Base-by-base conservation (phyloP, 1,140 invertebrate genomes). In the Aphelenchoides fujianensis region DNA sequence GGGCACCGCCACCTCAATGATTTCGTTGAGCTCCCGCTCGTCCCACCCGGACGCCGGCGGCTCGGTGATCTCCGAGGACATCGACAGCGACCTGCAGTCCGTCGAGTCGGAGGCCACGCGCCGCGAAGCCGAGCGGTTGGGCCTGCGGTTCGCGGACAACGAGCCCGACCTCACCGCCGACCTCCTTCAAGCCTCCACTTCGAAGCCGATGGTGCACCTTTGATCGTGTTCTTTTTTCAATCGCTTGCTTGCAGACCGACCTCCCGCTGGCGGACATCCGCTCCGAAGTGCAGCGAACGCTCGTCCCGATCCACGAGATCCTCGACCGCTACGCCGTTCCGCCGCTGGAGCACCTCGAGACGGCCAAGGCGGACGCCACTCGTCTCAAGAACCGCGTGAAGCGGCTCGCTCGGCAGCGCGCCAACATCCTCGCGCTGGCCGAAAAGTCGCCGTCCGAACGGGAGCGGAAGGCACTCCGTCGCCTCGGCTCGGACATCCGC, bases 41-140 rank as follows among this genome's bases (percentile, higher is more conserved):
- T 63, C 41, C 9, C 52, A 63, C 16, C 16, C 0, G n/a, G 48
- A 34, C 61, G 52, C 61, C 12, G 5, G 5, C 52, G 16, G 3
- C 55, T 7, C 5, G 9, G 19, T 19, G 23, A 7, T 19, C 9
- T 59, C 5, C 52, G 55, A 68, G 27, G 66, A 68, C 7, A 12
- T 68, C 7, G 66, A 68, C n/a, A 63, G 48, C 12, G 55, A 68
- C 19, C 34, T 68, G 66, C 55, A 68, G 41, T 68, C 66, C 16
- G 48, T 68, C 28, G 12, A 68, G 66, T 59, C 48, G 5, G 66
- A 68, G 31, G n/a, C 28, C 1, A 32, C 30, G 16, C 23, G 63
- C 37, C 32, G n/a, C 12, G 63, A 66, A 37, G 31, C 27, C 34
- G 63, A 66, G 7, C 31, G 63, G 23, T 30, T 66, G 16, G 59